Evolutionary conservation across 1,140 invertebrate genomes (phyloP), one percentile per base, ranked within the genome.

Genomic region (Belonocnema kinseyi): DNA sequence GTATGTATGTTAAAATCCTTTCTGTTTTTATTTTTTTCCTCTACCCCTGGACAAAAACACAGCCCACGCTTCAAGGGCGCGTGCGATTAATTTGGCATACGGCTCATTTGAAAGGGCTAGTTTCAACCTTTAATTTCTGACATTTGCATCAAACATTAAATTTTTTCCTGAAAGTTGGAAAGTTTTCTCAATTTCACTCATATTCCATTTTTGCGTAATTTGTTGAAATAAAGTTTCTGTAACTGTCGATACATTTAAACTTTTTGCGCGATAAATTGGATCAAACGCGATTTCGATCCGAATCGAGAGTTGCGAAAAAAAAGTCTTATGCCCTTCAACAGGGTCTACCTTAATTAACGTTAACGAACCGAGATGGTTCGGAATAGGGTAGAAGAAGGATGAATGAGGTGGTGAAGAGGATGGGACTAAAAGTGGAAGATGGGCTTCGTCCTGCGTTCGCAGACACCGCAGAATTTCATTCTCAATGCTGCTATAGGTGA

Each of bases 401-500:
- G 66, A 50, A 54, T 50, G 58, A 21, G 61, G 26, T 40, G 46
- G 51, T 19, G 33, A 46, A 53, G 74, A 79, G 56, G 54, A 50
- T 21, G 51, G 17, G 74, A 74, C 70, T 74, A 52, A 54, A 74
- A 54, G 56, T 46, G 40, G 40, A 11, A 73, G 66, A 79, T 77
- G 66, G 75, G 74, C 76, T 80, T 73, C 75, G 66, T 77, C 76
- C 66, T 33, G 72, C 82, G 77, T 77, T 78, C 77, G 51, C 74
- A 85, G 66, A 81, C 79, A 74, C 79, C 74, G 74, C 80, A 80
- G 80, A 83, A 85, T 86, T 86, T 85, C 80, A 85, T 84, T 81
- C 77, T 75, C 70, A 72, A 51, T n/a, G 50, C 61, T 33, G 66
- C 71, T 71, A 58, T 74, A 40, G 66, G 54, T 75, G 58, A 72